These are phyloP conservation scores for Saccostrea glomerata DNA, from an alignment of 1,140 invertebrate species.

Conservation along the genomic window DNA sequence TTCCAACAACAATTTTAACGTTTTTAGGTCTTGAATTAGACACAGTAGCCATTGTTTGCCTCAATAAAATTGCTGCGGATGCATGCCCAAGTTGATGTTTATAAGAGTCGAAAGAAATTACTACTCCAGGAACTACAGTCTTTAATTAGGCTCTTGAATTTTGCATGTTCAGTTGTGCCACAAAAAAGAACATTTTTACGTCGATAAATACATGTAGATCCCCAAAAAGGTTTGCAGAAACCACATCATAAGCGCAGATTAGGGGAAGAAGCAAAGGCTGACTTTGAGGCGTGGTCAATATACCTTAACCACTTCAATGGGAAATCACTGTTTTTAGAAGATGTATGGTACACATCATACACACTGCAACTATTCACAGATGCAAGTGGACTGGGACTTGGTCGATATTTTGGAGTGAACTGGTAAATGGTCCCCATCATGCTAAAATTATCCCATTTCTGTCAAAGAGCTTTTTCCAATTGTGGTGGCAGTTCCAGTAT, in stretches of 20 bases:
- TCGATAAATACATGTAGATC: conserved; percentile 40
- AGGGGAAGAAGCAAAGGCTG: conserved; percentile 32
- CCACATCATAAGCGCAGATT: conserved; percentile 31
- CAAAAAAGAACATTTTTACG: conserved; percentile 47
- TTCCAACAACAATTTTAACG: conserved; percentile 20
- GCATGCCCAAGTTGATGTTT: not conserved
- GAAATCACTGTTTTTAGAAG: conserved; percentile 44
- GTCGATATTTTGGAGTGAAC: conserved; percentile 13
- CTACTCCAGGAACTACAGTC: conserved; percentile 48
- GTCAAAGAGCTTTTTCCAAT: no score
- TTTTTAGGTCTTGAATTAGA: conserved; percentile 51
- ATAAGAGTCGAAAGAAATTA: not conserved
- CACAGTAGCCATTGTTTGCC: conserved; percentile 35
- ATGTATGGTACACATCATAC: conserved; percentile 32
- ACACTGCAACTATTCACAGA: conserved; percentile 19
- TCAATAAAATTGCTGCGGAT: conserved; percentile 41
- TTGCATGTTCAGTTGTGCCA: conserved; percentile 47
- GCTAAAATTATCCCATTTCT: conserved; percentile 16
- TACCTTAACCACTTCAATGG: conserved; percentile 37
- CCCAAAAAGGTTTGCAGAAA: conserved; percentile 5
- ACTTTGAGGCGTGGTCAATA: conserved; percentile 34
- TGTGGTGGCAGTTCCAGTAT: no score
- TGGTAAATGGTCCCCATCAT: not conserved
- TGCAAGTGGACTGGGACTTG: conserved; percentile 38
- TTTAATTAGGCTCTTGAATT: conserved; percentile 44